phyloP scores from a whole-genome alignment of 1,140 invertebrate genomes.

The Nephila pilipes region DNA sequence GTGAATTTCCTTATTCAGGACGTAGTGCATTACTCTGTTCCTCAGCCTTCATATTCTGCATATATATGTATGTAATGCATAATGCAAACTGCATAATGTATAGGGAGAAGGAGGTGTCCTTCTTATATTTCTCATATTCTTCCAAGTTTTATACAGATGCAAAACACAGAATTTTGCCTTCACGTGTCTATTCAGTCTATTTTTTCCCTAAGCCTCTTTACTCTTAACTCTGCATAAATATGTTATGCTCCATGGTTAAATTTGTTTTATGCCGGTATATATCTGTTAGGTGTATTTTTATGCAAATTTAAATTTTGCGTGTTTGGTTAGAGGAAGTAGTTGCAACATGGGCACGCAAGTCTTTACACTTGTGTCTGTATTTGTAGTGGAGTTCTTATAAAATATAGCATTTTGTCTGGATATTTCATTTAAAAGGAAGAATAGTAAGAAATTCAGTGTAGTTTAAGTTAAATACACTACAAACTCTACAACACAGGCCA shows the following conservation, averaged over 20 bases:
- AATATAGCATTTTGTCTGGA: too few species aligned
- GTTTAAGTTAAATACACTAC: too few species aligned
- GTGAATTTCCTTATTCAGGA: constrained; percentile 63
- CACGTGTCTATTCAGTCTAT: neutral
- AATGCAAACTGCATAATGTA: constrained; percentile 72
- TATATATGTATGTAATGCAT: constrained; percentile 74
- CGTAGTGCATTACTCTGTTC: constrained; percentile 23
- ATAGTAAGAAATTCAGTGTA: too few species aligned
- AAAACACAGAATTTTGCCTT: constrained; percentile 34
- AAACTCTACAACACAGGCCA: too few species aligned
- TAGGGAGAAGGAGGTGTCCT: constrained; percentile 19
- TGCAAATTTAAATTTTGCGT: constrained; percentile 65
- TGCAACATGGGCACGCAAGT: neutral
- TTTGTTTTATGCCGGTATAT: constrained; percentile 36
- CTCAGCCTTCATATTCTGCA: constrained; percentile 36
- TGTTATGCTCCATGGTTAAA: constrained; percentile 24
- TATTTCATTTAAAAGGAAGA: too few species aligned
- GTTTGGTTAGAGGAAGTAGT: constrained; percentile 1
- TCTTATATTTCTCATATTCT: constrained; percentile 56
- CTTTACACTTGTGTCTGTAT: neutral
- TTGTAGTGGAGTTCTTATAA: too few species aligned
- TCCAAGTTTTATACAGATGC: constrained; percentile 62
- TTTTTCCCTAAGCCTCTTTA: neutral
- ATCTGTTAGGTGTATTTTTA: constrained; percentile 55
- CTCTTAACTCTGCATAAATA: constrained; percentile 26